Evolutionary conservation across 92 coral and sea anemone genomes (phyloP).

Genomic region (Metridium senile): DNA sequence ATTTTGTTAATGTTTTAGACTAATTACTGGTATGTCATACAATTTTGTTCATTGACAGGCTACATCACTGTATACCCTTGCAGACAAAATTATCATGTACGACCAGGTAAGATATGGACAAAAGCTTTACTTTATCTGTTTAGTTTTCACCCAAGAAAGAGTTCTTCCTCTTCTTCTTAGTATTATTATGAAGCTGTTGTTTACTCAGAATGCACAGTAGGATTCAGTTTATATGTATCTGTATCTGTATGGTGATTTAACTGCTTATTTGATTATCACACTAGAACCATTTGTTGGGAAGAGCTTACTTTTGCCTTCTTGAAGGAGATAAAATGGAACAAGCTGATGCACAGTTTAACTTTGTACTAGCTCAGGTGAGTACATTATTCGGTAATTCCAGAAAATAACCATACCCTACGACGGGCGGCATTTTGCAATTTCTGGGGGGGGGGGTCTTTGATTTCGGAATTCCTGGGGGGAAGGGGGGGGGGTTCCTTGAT

Average conservation of each 20-base stretch:
- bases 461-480: too few relatives aligned
- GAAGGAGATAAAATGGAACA: conserved; percentile 99
- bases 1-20: neutral
- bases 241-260: too few relatives aligned
- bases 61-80: conserved; percentile 94
- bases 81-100: conserved; percentile 98
- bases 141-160: too few relatives aligned
- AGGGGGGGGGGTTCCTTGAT: too few relatives aligned
- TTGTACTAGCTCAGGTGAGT: conserved; percentile 88
- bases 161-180: too few relatives aligned
- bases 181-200: too few relatives aligned
- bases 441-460: too few relatives aligned
- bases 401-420: neutral
- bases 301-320: conserved; percentile 97
- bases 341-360: conserved; percentile 99
- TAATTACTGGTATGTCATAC: neutral
- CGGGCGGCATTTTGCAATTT: too few relatives aligned
- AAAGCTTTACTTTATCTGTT: neutral
- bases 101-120: conserved; percentile 80
- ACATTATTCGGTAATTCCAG: neutral
- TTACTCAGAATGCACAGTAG: too few relatives aligned
- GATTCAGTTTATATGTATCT: too few relatives aligned
- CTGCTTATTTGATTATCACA: too few relatives aligned
- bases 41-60: conserved; percentile 47
- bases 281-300: conserved; percentile 98